Base-by-base conservation (phyloP, 2,888 invertebrate genomes). In the Dolomedes plantarius region DNA sequence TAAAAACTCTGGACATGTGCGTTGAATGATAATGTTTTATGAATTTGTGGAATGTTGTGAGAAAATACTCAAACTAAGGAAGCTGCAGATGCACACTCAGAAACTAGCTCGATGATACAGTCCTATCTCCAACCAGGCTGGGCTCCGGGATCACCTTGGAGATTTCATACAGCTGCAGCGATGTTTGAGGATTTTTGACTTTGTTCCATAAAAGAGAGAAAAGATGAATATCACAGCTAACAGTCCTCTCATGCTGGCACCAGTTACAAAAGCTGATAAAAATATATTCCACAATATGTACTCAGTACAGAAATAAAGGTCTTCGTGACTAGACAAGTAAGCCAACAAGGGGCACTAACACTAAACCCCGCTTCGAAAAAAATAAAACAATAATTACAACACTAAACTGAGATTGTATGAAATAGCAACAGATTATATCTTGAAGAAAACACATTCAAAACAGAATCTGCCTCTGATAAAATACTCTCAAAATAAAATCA, bases 171-270 rank as follows among this genome's bases (percentile, higher is more conserved):
- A n/a, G 27, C 28, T 27, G 82, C 76, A 75, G 68, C 62, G 39
- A 6, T 71, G 46, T 27, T 36, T 41, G 56, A 74, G 69, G 62
- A 69, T 76, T 76, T 62, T 68, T 65, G 77, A 77, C 77, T 85
- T 85, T 77, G 77, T 73, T 77, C 77, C 76, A 31, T 71, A 23
- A 31, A 71, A 77, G 83, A 68, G 77, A 67, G 67, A 77, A 67
- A 67, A 56, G 83, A 85, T 85, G 83, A 85, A 85, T 85, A 85
- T 85, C 83, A 85, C 83, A 85, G 83, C 83, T 85, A 85, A 85
- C 65, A 80, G 46, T 73, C 77, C 83, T 77, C 83, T 77, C 77
- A 67, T 72, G 72, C 77, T 85, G 83, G 83, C 83, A 85, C 83
- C 77, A 85, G 67, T 77, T 77, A 85, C 77, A 85, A 77, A 77